Evolutionary conservation across 2,888 invertebrate species (phyloP).

Genomic region (Arge pagana): DNA sequence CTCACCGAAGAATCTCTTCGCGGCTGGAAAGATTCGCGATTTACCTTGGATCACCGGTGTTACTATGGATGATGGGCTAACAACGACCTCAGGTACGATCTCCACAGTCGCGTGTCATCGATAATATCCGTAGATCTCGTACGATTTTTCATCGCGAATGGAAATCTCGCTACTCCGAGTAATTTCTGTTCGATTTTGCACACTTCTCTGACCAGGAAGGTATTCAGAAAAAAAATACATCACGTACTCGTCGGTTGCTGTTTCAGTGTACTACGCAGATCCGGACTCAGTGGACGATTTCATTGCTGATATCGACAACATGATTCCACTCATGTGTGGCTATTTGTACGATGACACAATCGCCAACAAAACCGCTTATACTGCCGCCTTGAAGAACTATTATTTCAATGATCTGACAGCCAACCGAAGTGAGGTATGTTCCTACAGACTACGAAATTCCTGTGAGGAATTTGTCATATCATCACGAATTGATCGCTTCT

Average conservation of each 20-base stretch:
- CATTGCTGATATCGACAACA: background rate
- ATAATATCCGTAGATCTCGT: background rate
- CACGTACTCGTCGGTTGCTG: background rate
- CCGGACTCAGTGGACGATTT: background rate
- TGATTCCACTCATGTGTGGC: background rate
- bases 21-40: conserved; percentile 28
- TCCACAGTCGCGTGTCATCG: background rate
- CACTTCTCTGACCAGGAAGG: too few relatives aligned
- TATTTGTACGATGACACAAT: background rate
- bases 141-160: background rate
- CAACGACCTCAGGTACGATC: background rate
- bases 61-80: conserved; percentile 33
- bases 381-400: conserved; percentile 4
- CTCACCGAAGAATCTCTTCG: conserved; percentile 27
- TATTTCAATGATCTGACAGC: conserved; percentile 6
- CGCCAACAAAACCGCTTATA: background rate
- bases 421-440: background rate
- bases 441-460: background rate
- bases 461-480: background rate
- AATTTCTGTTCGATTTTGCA: too few relatives aligned
- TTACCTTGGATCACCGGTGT: conserved; percentile 31
- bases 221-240: background rate
- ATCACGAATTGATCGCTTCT: background rate
- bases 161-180: too few relatives aligned
- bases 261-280: background rate